phyloP scores from a whole-genome alignment of 92 coral and sea anemone species.

The Isaurus tuberculatus region DNA sequence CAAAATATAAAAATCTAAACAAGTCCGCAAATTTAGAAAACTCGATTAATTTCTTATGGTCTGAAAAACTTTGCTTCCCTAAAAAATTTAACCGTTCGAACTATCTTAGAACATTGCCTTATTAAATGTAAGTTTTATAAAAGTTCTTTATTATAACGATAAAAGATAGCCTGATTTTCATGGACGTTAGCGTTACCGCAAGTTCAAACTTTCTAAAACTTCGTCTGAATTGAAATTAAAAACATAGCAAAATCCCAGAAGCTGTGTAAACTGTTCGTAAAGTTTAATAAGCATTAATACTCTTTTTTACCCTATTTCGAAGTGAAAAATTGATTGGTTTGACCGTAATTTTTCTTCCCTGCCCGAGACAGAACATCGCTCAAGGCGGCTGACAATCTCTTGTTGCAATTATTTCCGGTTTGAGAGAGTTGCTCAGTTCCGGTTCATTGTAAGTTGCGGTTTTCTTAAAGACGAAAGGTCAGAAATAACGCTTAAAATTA shows the following conservation, averaged over 20 bases:
- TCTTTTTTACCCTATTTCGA: not conserved
- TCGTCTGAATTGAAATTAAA: not conserved
- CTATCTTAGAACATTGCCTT: no score
- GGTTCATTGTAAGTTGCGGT: constrained; percentile 53
- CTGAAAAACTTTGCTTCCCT: no score
- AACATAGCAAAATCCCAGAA: not conserved
- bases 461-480: constrained; percentile 25
- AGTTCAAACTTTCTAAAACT: not conserved
- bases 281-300: not conserved
- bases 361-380: not conserved
- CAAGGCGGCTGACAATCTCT: not conserved
- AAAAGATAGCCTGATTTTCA: not conserved
- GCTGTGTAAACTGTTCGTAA: not conserved
- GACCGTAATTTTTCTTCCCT: not conserved
- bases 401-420: constrained; percentile 73
- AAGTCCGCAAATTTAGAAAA: no score
- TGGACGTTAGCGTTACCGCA: no score
- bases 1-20: no score
- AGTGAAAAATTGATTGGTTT: not conserved
- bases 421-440: constrained; percentile 72
- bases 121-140: no score
- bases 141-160: no score
- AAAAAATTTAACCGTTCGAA: no score
- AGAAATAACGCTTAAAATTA: constrained; percentile 36
- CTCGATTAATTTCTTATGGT: no score